Base-by-base conservation (phyloP, 1,140 invertebrate genomes). In the Condylostylus longicornis region DNA sequence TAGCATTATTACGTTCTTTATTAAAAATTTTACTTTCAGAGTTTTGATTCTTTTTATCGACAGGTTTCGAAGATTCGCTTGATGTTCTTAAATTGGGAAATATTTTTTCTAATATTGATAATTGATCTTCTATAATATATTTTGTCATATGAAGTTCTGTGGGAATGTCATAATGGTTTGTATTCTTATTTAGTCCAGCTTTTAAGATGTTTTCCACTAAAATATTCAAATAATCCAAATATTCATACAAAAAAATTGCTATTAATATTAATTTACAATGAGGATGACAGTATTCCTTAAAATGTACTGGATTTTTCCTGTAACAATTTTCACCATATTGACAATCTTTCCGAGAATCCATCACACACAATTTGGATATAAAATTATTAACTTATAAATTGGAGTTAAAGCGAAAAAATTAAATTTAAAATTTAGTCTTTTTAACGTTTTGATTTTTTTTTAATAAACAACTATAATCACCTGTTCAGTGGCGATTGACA, bases 281-380 rank as follows among this genome's bases (percentile, higher is more conserved):
- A 5, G 74, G 70, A 70, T 90, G 86, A 33, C 68, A 69, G 62
- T 73, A 87, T 54, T 88, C 75, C 30, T 67, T 67, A 35, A 88
- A 78, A 63, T 91, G 85, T 45, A 76, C 70, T 5, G 79, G 77
- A 69, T 87, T 89, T 46, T 75, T 71, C 42, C 85, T 65, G 48
- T 84, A 89, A 51, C 85, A 91, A 43, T 72, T 71, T 18, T 70
- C 68, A 2, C 70, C 75, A 53, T 79, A 82, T 33, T 67, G 71
- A 58, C 81, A 84, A 31, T 43, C 46, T 23, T 56, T 49, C 50
- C n/a, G n/a, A n/a, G n/a, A n/a, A n/a, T n/a, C n/a, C n/a, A n/a
- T n/a, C n/a, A n/a, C n/a, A 8, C 23, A n/a, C 23, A n/a, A n/a
- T n/a, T n/a, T n/a, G n/a, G n/a, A n/a, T n/a, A n/a, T n/a, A n/a